Evolutionary conservation across 1,140 invertebrate genomes (phyloP), one percentile per base, ranked within the genome.

Genomic region (Meloidogyne exigua): DNA sequence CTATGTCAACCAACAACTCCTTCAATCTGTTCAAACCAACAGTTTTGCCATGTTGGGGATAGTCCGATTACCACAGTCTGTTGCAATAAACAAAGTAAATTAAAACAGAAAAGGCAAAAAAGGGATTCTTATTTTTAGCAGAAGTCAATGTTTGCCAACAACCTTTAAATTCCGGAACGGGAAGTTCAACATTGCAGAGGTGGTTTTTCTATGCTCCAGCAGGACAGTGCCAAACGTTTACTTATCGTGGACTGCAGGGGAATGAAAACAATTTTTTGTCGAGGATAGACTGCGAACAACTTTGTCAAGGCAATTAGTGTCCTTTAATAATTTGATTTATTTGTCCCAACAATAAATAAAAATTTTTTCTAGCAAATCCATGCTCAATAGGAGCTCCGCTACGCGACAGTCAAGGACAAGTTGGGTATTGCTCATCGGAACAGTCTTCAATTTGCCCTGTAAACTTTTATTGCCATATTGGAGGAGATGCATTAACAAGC

Each of bases 261-360:
- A 87, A 87, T 66, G 82, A 87, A 63, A 87, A 87, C 78, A 87
- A 88, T 75, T 87, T 87, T 74, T 57, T 87, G 25, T 72, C 77
- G 0, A 79, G 76, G 39, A 39, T 80, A 11, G 81, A 87, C n/a
- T 87, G 85, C 42, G 81, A 87, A 77, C 73, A 73, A 44, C 64
- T 83, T 28, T 87, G 85, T 66, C 74, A 85, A 44, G 67, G 85
- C 84, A 44, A 21, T 39, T 39, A n/a, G n/a, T n/a, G n/a, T n/a
- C n/a, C n/a, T n/a, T n/a, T n/a, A n/a, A n/a, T n/a, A n/a, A n/a
- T n/a, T n/a, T n/a, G n/a, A n/a, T n/a, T n/a, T n/a, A n/a, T n/a
- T n/a, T n/a, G n/a, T n/a, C n/a, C n/a, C n/a, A n/a, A n/a, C n/a
- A n/a, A n/a, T n/a, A n/a, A n/a, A n/a, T n/a, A n/a, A n/a, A n/a